Base-by-base conservation (phyloP, 2,888 invertebrate species). In the Synergus itoensis region DNA sequence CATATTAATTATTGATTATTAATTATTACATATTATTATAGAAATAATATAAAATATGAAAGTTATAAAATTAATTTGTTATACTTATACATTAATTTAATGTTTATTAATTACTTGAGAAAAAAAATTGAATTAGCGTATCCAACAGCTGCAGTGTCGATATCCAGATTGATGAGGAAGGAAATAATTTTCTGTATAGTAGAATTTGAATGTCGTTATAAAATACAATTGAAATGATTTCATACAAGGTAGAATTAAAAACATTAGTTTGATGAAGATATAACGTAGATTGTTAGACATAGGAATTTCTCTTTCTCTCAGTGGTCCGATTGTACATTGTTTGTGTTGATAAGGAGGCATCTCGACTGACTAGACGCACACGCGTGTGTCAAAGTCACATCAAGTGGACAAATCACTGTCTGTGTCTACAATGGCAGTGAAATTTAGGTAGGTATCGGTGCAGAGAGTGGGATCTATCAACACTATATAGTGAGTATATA, bases 361-460 rank as follows among this genome's bases (percentile, higher is more conserved):
- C 40, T n/a, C n/a, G 73, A 43, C n/a, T 57, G 76, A 73, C 36
- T 36, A 40, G 40, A 73, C 73, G 80, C 80, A 82, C 83, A 85
- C 84, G 86, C 83, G 85, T 85, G 84, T 77, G 82, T 80, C 85
- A 82, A 84, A 85, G 77, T 84, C 81, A 82, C 82, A 86, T 85
- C 82, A 84, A 86, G 83, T 75, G 79, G 80, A 65, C 63, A 79
- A 85, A 88, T 88, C 83, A 83, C 81, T 80, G 82, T 79, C 83
- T 84, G 81, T 80, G 85, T 87, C 82, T 79, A 84, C 81, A 84
- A 80, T 80, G 77, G 79, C 75, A 78, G 79, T 76, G 84, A 84
- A 83, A 86, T 83, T 83, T 79, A 77, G 79, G 79, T 82, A 83
- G 84, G 87, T 82, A 81, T 77, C 80, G 79, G 82, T 80, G 77